Percentiles rank a stretch among this genome's conserved stretches.
Evolutionary conservation across 2,797 vertebrate species (phyloP).

Genomic region (Catharus ustulatus): DNA sequence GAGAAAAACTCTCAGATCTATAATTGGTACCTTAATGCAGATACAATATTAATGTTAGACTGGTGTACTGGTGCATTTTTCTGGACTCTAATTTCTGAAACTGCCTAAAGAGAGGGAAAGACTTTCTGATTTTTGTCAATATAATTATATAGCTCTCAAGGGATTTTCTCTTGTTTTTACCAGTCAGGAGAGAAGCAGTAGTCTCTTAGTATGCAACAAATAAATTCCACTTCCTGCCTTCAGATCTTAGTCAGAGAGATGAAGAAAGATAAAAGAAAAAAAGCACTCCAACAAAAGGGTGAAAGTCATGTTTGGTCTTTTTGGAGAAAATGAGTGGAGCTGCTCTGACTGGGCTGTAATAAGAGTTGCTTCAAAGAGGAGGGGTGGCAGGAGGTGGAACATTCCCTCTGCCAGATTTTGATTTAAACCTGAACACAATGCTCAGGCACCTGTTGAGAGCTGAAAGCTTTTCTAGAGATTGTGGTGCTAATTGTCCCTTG

Average conservation of each 20-base stretch:
- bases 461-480: slow-evolving; percentile 41
- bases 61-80: background rate
- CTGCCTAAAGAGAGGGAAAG: background rate
- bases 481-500: slow-evolving; percentile 55
- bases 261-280: background rate
- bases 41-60: background rate
- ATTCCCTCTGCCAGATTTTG: slow-evolving; percentile 6
- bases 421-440: slow-evolving; percentile 49
- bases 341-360: background rate
- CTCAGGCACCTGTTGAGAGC: slow-evolving; percentile 59
- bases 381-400: slow-evolving; percentile 13
- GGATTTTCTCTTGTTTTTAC: slow-evolving; percentile 4
- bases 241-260: background rate
- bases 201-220: background rate
- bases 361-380: background rate
- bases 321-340: background rate
- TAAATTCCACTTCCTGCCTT: slow-evolving; percentile 26
- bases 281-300: background rate
- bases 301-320: slow-evolving; percentile 9
- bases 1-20: background rate
- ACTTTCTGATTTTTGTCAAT: background rate
- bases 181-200: background rate
- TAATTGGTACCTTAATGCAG: background rate
- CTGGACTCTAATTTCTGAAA: background rate
- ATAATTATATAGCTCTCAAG: background rate